Conservation (phyloP, 2,797 vertebrate species). For the Malacoctenus gilli region DNA sequence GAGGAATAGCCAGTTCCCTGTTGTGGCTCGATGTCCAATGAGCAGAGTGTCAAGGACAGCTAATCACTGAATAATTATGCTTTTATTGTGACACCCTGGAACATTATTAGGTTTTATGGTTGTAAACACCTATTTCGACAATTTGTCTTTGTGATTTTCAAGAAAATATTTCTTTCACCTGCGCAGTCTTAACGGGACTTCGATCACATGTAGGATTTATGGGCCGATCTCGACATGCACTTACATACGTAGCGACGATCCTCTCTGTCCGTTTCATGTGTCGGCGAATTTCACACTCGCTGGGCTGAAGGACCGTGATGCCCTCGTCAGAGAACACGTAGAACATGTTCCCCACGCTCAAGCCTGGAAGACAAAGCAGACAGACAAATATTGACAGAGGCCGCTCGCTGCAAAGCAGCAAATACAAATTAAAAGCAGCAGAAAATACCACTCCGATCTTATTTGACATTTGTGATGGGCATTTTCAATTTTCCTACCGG, state of each 20-base stretch:
- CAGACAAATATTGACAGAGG: conserved; percentile 1
- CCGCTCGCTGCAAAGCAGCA: background rate
- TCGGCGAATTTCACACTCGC: conserved; percentile 91
- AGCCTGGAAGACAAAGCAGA: conserved; percentile 76
- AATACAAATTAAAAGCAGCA: conserved; percentile 17
- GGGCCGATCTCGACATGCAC: conserved; percentile 33
- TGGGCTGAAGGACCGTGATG: conserved; percentile 89
- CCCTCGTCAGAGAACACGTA: conserved; percentile 95
- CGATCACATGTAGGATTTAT: too few species aligned
- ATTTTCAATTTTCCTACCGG: conserved; percentile 43
- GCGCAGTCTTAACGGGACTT: too few species aligned
- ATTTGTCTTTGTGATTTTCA: too few species aligned
- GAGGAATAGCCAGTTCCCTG: background rate
- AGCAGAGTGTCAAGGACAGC: too few species aligned
- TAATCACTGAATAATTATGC: too few species aligned
- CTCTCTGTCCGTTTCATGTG: conserved; percentile 88
- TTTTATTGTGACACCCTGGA: too few species aligned
- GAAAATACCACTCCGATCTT: conserved; percentile 10
- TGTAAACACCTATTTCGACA: too few species aligned
- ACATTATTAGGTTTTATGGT: too few species aligned
- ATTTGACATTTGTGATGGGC: conserved; percentile 42
- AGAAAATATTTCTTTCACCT: too few species aligned
- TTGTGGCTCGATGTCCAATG: too few species aligned
- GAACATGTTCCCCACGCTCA: conserved; percentile 97
- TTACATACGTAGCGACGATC: conserved; percentile 90